Base-by-base conservation (phyloP, 1,140 invertebrate genomes). In the Drosophila truncata region DNA sequence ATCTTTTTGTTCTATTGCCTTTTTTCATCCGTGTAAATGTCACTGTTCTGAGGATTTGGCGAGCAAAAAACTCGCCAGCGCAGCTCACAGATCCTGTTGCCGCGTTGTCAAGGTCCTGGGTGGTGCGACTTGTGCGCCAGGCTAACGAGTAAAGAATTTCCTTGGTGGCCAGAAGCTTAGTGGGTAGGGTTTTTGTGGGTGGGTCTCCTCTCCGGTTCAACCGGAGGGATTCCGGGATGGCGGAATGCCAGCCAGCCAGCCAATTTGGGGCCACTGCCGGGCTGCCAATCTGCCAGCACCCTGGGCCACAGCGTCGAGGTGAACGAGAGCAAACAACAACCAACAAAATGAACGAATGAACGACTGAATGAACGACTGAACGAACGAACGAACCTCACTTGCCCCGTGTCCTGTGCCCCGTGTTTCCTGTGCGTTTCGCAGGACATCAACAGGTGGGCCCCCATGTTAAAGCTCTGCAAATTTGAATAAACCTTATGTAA, bases 121-220 rank as follows among this genome's bases (percentile, higher is more conserved):
- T 69, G 31, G 49, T 69, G 62, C 29, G 62, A 70, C 66, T 66
- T 72, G 37, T 74, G 41, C 29, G 58, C 35, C 49, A 25, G 37
- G 42, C 74, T 61, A 77, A 77, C 73, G 61, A 77, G 63, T 61
- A 60, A 78, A 41, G 64, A 78, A 78, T 70, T 61, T 69, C 39
- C 57, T 59, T 71, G 52, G 50, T 58, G 52, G 52, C 42, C 42
- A 71, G 35, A 9, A 9, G 27, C 41, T 61, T 42, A 42, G 57
- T 25, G 54, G 16, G 61, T 20, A 18, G 16, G 18, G 16, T n/a
- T n/a, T n/a, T 29, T 4, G 13, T 13, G 20, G 18, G 29, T n/a
- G 46, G n/a, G n/a, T n/a, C 23, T n/a, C 23, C 20, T 25, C n/a
- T n/a, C n/a, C 14, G 33, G 23, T 57, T 57, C 23, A 57, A 57